Evolutionary conservation across 2,113 vertebrate species (phyloP).

Genomic region (Hypocryptadius cinnamomeus): DNA sequence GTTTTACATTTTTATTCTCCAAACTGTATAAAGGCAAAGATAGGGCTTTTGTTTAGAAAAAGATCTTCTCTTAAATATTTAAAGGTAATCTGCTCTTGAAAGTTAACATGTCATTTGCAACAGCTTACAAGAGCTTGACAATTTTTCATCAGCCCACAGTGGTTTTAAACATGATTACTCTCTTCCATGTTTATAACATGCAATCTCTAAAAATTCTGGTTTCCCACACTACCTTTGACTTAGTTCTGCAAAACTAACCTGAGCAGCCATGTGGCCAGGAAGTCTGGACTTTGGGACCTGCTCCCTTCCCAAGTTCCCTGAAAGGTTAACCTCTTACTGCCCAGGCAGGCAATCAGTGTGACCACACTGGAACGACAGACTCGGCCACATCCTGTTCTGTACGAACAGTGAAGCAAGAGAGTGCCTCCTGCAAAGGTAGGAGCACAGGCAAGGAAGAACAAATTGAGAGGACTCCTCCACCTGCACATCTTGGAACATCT

Average conservation of each 20-base stretch:
- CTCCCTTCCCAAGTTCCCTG: background rate
- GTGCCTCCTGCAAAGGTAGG: background rate
- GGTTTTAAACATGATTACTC: background rate
- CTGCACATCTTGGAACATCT: background rate
- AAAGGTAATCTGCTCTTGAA: background rate
- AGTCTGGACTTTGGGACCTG: background rate
- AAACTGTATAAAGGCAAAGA: background rate
- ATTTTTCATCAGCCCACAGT: background rate
- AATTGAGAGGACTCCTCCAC: rapidly evolving
- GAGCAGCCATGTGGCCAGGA: background rate
- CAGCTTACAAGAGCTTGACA: background rate
- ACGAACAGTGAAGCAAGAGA: background rate
- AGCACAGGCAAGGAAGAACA: background rate
- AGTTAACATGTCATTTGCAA: background rate
- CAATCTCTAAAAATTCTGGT: background rate
- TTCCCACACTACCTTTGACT: background rate
- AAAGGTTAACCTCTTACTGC: slow-evolving; percentile 19
- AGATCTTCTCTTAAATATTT: background rate
- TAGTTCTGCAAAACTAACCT: background rate
- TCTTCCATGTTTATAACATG: background rate
- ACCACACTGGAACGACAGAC: background rate
- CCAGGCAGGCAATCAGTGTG: background rate
- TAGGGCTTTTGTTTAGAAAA: background rate
- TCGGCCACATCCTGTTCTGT: background rate
- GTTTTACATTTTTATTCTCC: background rate